Evolutionary conservation across 2,113 vertebrate species (phyloP), one percentile per base, ranked within the genome.

Genomic region (Caranx ignobilis): DNA sequence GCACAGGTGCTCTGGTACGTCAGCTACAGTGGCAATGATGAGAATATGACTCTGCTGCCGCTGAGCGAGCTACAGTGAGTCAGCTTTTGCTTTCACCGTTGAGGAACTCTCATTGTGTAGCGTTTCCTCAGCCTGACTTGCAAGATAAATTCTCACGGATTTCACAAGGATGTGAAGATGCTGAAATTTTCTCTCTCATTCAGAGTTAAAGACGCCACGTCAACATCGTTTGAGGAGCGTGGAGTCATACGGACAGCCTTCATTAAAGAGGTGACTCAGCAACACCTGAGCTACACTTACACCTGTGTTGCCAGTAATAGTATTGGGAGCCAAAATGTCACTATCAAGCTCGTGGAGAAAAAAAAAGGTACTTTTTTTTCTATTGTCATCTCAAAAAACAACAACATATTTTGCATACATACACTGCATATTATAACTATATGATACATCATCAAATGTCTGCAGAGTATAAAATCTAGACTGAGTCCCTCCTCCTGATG

Each of bases 241-340:
- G 26, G 26, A 26, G 62, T 96, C 19, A 77, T 73, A 35, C 47
- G 69, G 0, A 57, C 12, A 6, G 60, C 88, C 4, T 69, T 59
- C 32, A 90, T 98, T 68, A 55, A 85, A n/a, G 76, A 94, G 84
- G 95, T 98, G 77, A 95, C 92, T 0, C 67, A 69, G 74, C 83
- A 74, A 1, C 91, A 97, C 81, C 78, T 98, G 62, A 85, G 15
- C 54, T 88, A 86, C 74, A 94, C 71, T 0, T 97, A 95, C 37
- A 94, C 91, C 0, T 98, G 97, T 72, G 87, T 94, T 70, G 95
- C 96, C 73, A 90, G 89, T 47, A 98, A 97, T 79, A 89, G 81
- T 0, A 21, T 92, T 2, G 96, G 96, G n/a, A 96, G 93, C 21
- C 41, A 12, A 3, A 95, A 74, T 0, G 85, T 71, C 56, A 91